Percentiles rank a stretch among this genome's conserved stretches.
Evolutionary conservation across 1,140 invertebrate species (phyloP).

Genomic region (Contarinia nasturtii): DNA sequence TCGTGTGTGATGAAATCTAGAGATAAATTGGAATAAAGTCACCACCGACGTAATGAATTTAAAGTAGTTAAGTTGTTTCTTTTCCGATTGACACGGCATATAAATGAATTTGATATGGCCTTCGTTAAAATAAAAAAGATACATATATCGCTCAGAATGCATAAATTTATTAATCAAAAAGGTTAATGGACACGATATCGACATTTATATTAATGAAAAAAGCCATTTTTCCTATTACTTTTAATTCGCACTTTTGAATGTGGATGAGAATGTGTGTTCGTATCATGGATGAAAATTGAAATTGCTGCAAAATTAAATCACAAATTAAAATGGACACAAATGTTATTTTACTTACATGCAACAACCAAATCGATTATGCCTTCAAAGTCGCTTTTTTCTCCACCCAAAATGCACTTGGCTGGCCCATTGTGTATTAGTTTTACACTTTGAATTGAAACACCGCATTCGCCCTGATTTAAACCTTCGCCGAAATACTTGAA

Average conservation of each 20-base stretch:
- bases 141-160: no score
- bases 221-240: not conserved
- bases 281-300: not conserved
- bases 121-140: no score
- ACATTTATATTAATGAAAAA: no score
- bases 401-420: conserved; percentile 36
- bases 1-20: no score
- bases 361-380: conserved; percentile 42
- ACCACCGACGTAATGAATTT: no score
- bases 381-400: conserved; percentile 27
- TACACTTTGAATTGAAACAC: conserved; percentile 37
- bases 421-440: conserved; percentile 42
- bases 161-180: no score
- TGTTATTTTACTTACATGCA: conserved; percentile 37
- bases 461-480: conserved; percentile 40
- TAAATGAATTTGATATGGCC: no score
- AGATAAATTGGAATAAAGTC: no score
- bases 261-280: not conserved
- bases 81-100: no score
- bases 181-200: no score
- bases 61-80: no score
- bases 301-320: not conserved
- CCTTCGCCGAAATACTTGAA: conserved; percentile 32
- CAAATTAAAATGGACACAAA: not conserved
- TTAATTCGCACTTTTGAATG: not conserved